Evolutionary conservation across 2,888 invertebrate genomes (phyloP).

Genomic region (Mycalesis mineus): DNA sequence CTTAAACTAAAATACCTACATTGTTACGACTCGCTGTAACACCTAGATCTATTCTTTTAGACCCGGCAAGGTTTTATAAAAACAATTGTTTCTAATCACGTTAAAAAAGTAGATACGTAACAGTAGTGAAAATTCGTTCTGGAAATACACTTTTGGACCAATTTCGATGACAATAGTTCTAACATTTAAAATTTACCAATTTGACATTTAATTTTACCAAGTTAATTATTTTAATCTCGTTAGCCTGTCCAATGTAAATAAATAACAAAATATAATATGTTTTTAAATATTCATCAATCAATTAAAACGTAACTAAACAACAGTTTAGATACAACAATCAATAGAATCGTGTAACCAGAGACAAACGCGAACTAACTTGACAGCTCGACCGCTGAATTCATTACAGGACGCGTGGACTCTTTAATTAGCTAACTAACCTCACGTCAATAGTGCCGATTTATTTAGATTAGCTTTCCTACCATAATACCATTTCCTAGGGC

Average conservation of each 20-base stretch:
- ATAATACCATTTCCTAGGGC: constrained; percentile 47
- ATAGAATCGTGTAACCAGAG: background rate
- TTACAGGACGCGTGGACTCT: constrained; percentile 37
- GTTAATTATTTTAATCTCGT: too few relatives aligned
- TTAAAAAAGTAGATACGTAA: too few relatives aligned
- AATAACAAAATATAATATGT: too few relatives aligned
- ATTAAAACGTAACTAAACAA: constrained; percentile 12
- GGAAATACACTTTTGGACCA: too few relatives aligned
- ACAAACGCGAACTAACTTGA: constrained; percentile 6
- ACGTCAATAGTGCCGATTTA: constrained; percentile 58
- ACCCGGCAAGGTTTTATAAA: too few relatives aligned
- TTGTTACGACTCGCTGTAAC: background rate
- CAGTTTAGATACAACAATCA: background rate
- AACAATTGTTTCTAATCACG: too few relatives aligned
- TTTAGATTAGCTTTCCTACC: constrained; percentile 59
- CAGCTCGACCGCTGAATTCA: constrained; percentile 18
- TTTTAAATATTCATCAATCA: background rate
- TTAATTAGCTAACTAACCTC: constrained; percentile 58
- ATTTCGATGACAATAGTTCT: too few relatives aligned
- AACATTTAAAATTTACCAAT: too few relatives aligned
- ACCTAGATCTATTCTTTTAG: background rate
- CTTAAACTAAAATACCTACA: background rate
- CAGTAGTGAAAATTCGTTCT: too few relatives aligned
- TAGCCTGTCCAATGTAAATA: too few relatives aligned
- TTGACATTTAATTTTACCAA: too few relatives aligned